Percentiles rank a stretch among this genome's conserved stretches.
Conservation (phyloP, 2,797 vertebrate species). For the Eulemur mongoz region DNA sequence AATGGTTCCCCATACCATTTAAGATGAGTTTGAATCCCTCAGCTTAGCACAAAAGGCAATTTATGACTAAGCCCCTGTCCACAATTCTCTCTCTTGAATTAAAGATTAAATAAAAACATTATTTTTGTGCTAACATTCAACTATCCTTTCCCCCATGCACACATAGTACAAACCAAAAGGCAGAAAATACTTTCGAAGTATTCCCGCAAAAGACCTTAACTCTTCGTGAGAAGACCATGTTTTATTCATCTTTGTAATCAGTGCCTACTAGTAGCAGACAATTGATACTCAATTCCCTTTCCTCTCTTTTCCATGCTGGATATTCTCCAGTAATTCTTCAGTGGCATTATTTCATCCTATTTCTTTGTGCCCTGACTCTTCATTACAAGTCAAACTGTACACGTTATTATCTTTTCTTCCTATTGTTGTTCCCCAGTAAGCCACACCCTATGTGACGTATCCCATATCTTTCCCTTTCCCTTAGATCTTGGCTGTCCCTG, state of each 20-base stretch:
- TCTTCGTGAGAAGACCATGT: not conserved
- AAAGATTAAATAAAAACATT: not conserved
- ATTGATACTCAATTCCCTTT: not conserved
- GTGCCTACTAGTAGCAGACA: not conserved
- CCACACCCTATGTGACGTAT: not conserved
- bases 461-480: not conserved
- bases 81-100: slow-evolving; percentile 1
- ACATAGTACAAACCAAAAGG: not conserved
- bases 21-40: not conserved
- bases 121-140: not conserved
- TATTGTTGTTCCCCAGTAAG: not conserved
- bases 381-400: not conserved
- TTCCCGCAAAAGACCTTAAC: not conserved
- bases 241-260: slow-evolving; percentile 32
- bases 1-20: not conserved
- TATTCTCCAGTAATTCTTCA: not conserved
- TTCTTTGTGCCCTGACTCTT: slow-evolving; percentile 2
- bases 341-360: slow-evolving; percentile 8
- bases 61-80: not conserved
- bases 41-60: not conserved
- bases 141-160: not conserved
- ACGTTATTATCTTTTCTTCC: not conserved
- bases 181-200: slow-evolving; percentile 16
- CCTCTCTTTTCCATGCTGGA: not conserved
- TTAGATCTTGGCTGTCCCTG: not conserved